These are phyloP conservation scores for Callorhinus ursinus DNA, from an alignment of 2,113 vertebrate species.

Conservation along the genomic window DNA sequence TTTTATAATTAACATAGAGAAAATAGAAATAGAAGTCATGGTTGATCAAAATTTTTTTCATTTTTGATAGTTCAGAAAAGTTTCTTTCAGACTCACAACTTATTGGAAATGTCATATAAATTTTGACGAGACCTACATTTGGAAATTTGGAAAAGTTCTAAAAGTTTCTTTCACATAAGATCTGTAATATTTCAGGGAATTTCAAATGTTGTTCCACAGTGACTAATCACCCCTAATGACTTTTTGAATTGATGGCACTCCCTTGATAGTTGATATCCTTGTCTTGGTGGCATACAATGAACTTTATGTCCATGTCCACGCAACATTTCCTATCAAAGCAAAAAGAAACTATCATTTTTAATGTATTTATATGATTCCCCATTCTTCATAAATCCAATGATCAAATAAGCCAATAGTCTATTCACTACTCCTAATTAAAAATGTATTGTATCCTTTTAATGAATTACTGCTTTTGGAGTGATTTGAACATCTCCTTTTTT, in stretches of 20 bases:
- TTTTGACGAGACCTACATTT: not conserved
- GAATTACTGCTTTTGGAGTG: not conserved
- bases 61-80: not conserved
- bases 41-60: not conserved
- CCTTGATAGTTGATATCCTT: not conserved
- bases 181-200: not conserved
- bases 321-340: not conserved
- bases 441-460: not conserved
- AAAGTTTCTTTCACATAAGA: not conserved
- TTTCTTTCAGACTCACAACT: not conserved
- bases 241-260: not conserved
- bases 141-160: not conserved
- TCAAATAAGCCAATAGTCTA: not conserved
- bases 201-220: not conserved
- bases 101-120: not conserved
- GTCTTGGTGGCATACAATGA: not conserved
- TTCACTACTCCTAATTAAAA: not conserved
- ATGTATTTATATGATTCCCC: not conserved
- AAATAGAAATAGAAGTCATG: not conserved
- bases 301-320: not conserved
- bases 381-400: not conserved
- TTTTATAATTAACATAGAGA: not conserved
- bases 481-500: not conserved
- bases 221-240: not conserved
- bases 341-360: not conserved